Base-by-base conservation (phyloP, 2,888 invertebrate genomes). In the Xanthostigma xanthostigma region DNA sequence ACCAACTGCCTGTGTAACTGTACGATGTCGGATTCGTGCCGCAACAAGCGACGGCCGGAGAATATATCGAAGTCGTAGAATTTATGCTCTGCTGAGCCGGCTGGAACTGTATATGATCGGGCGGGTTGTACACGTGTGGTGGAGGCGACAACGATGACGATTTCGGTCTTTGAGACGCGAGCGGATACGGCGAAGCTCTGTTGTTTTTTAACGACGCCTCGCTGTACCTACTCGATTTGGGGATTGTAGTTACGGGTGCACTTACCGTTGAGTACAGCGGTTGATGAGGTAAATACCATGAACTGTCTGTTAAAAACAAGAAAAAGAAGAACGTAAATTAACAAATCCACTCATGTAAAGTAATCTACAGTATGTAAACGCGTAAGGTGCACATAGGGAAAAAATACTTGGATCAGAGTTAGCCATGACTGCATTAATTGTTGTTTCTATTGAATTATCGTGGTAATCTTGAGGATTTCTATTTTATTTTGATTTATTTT, bases 281-380 rank as follows among this genome's bases (percentile, higher is more conserved):
- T 55, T 68, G 68, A 55, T 68, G 69, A 11, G 68, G 68, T 38
- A 70, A 59, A 50, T 69, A 66, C 67, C 69, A 68, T 9, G 68
- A 66, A 36, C 69, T 65, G 58, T 69, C 69, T 69, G 55, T 46
- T 59, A 59, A 51, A 46, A 40, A n/a, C n/a, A n/a, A n/a, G n/a
- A 1, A 27, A 27, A 39, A 11, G 36, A 14, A 36, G 1, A 36
- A 12, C 1, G 13, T 36, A n/a, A 17, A 44, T 36, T 11, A 36
- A 35, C 8, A 27, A 36, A 35, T 36, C 4, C 10, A 36, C 12
- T 2, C 35, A 3, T 9, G n/a, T n/a, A n/a, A n/a, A n/a, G n/a
- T n/a, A n/a, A n/a, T n/a, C n/a, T n/a, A n/a, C n/a, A n/a, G n/a
- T n/a, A n/a, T n/a, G n/a, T n/a, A n/a, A n/a, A n/a, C n/a, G n/a